Percentiles rank a stretch among this genome's conserved stretches.
Conservation (phyloP, 1,140 invertebrate species). For the Charaxes varanes region DNA sequence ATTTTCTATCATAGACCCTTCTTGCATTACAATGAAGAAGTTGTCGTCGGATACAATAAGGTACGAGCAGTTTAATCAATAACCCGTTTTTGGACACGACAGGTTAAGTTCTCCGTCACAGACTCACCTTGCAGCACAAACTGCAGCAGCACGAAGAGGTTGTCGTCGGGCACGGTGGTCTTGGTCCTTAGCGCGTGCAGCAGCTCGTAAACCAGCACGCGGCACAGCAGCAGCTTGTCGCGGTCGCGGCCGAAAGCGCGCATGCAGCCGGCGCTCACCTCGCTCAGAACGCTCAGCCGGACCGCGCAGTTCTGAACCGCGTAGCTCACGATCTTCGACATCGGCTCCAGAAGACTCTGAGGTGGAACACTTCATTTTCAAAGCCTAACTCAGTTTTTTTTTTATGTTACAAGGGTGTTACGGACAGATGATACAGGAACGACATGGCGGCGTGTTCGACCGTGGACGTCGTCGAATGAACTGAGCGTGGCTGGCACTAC, state of each 20-base stretch:
- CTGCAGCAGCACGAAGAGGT: slow-evolving; percentile 93
- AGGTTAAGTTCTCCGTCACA: not conserved
- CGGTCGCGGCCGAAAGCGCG: slow-evolving; percentile 92
- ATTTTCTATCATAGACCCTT: no score
- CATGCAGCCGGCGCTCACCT: slow-evolving; percentile 93
- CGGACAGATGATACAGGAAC: no score
- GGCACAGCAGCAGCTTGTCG: slow-evolving; percentile 93
- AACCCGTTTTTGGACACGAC: not conserved
- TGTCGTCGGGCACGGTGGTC: slow-evolving; percentile 93
- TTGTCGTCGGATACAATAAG: no score
- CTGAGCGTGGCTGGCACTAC: no score
- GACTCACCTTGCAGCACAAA: slow-evolving; percentile 86
- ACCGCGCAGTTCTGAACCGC: slow-evolving; percentile 92
- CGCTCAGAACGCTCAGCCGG: slow-evolving; percentile 88
- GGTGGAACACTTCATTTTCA: no score
- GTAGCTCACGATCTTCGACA: slow-evolving; percentile 94
- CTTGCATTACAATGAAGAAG: no score
- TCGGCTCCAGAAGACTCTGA: slow-evolving; percentile 88
- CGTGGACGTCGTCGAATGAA: no score
- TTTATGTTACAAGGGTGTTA: no score
- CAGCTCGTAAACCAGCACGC: slow-evolving; percentile 94
- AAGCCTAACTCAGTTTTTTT: no score
- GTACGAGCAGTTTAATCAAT: no score
- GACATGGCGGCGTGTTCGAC: no score
- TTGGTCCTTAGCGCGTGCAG: slow-evolving; percentile 97